phyloP scores from a whole-genome alignment of 2,797 vertebrate genomes.

The Poecilia wingei region DNA sequence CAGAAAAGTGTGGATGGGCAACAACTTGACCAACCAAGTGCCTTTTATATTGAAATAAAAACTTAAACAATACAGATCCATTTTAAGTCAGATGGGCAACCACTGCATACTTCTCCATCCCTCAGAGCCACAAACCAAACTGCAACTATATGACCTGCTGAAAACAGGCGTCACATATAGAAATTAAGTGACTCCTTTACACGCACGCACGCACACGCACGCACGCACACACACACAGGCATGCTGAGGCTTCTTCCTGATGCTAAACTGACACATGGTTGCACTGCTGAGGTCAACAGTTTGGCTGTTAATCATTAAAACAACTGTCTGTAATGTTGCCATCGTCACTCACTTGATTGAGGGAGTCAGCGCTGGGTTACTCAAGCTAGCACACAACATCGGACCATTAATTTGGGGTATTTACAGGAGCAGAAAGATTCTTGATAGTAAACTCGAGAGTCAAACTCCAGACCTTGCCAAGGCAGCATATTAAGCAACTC shows the following conservation, averaged over 20 bases:
- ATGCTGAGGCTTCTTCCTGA: conserved; percentile 36
- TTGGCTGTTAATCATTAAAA: conserved; percentile 54
- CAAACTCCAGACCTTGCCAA: conserved; percentile 10
- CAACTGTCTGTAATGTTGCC: conserved; percentile 40
- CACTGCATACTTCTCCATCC: conserved; percentile 27
- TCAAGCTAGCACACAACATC: conserved; percentile 25
- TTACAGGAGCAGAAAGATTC: conserved; percentile 8
- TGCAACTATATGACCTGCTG: conserved; percentile 40
- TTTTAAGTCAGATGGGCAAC: conserved; percentile 32
- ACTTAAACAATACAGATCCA: conserved; percentile 14
- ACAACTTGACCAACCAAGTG: conserved; percentile 9
- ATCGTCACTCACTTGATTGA: conserved; percentile 22
- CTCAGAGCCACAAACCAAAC: conserved; percentile 44
- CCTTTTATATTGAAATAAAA: conserved; percentile 37
- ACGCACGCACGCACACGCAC: conserved; percentile 25
- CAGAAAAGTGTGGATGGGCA: conserved; percentile 1
- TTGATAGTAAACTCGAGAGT: conserved; percentile 4
- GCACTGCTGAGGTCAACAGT: conserved; percentile 59
- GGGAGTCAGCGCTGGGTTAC: conserved; percentile 23
- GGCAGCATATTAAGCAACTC: conserved; percentile 7
- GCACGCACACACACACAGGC: conserved; percentile 28
- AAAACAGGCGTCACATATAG: conserved; percentile 45
- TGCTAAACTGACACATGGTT: conserved; percentile 55
- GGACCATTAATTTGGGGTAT: conserved; percentile 3
- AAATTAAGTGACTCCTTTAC: conserved; percentile 48